phyloP scores from a whole-genome alignment of 2,888 invertebrate species.

The Campaea margaritaria region DNA sequence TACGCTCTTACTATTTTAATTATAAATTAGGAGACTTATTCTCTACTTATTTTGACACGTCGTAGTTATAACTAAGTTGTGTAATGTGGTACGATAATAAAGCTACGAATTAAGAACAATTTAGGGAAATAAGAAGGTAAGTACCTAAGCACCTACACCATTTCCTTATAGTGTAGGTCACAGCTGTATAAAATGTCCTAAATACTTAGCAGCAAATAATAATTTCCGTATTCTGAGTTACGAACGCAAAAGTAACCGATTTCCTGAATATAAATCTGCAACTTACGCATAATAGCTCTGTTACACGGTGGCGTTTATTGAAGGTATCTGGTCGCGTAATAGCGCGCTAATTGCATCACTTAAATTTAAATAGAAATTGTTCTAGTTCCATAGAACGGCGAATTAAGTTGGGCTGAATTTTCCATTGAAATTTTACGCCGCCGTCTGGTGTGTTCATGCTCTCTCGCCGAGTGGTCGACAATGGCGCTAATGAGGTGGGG shows the following conservation, averaged over 20 bases:
- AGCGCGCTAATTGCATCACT: conserved; percentile 27
- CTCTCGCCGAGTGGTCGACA: conserved; percentile 38
- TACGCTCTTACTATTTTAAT: conserved; percentile 3
- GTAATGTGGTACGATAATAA: no score
- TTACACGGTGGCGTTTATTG: conserved; percentile 18
- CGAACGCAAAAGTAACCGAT: neutral
- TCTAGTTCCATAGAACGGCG: conserved; percentile 31
- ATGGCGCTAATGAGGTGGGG: conserved; percentile 47
- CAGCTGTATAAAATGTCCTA: neutral
- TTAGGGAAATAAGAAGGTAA: no score
- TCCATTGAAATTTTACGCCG: conserved; percentile 39
- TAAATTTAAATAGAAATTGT: conserved; percentile 27
- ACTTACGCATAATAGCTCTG: conserved; percentile 10
- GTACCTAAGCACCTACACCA: no score
- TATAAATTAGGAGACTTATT: neutral
- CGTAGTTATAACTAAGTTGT: no score
- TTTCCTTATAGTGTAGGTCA: no score
- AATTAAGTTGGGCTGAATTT: conserved; percentile 35
- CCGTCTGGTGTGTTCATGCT: conserved; percentile 26
- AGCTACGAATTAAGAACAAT: no score
- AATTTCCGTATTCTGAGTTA: conserved; percentile 11
- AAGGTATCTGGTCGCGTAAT: conserved; percentile 21
- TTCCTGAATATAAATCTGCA: conserved; percentile 10
- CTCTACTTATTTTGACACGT: no score
- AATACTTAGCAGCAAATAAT: conserved; percentile 8